Evolutionary conservation across 1,140 invertebrate species (phyloP), one percentile per base, ranked within the genome.

Genomic region (Homarus americanus): DNA sequence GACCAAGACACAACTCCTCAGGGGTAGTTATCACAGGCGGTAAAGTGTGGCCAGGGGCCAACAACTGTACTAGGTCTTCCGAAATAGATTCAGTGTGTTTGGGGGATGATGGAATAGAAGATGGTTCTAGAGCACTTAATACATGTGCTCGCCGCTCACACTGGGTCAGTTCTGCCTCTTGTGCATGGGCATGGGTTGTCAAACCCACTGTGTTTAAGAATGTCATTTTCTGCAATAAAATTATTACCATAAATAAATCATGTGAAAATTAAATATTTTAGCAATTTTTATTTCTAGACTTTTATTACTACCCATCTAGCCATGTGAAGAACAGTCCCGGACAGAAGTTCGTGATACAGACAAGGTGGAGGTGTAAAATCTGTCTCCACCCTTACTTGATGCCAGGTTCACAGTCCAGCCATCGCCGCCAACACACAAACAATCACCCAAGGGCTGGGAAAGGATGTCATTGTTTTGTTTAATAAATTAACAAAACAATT

Each of bases 1-100:
- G 88, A 53, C 79, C 80, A 69, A 90, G 88, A 66, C 88, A 90
- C 66, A 90, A 38, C 53, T 90, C 88, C 88, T 90, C 88, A n/a
- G 79, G 40, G 66, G 66, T 82, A 32, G 88, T 90, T 41, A 76
- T 82, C 44, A 82, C 79, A 34, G 88, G 58, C 17, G 80, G 72
- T 4, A 90, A 44, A 63, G 69, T 78, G 72, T 90, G 80, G 9
- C 88, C 88, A 5, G 88, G 88, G 7, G 88, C 88, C 80, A 90
- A 76, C 69, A 90, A n/a, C 32, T 79, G 79, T 28, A 90, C 88
- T 41, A 90, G 80, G 58, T 90, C 88, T 28, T 90, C 88, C 24
- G 88, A 82, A 73, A 78, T 79, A 32, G 80, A 40, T 17, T 90
- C 80, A 36, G 40, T 38, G 49, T 83, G 58, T 32, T 90, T 83